Base-by-base conservation (phyloP, 2,888 invertebrate species). In the Ochlodes sylvanus region DNA sequence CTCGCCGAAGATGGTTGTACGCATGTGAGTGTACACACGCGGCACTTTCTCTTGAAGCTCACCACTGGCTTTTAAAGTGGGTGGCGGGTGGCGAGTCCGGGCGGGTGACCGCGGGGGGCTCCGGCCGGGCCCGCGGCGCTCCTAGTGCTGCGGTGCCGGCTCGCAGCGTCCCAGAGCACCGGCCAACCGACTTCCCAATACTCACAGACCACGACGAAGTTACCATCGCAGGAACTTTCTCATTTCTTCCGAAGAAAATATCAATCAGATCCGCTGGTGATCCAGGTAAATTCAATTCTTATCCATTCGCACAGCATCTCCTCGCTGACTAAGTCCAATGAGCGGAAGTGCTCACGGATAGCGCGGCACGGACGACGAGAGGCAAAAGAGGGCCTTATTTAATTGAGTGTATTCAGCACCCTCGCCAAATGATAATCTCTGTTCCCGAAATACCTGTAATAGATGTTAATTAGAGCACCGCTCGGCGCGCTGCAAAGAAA, bases 41-140 rank as follows among this genome's bases (percentile, higher is more conserved):
- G 92, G 93, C 94, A 93, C 92, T 94, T 94, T 93, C 94, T 94
- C 94, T 94, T 92, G 92, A 91, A 94, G 93, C 94, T 93, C 93
- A 93, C 93, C 93, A 92, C 90, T 93, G 94, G 94, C 94, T 94
- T 94, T 93, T 92, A 92, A 93, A 92, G 91, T 88, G 92, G 92
- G 90, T 86, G 91, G 88, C 77, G 81, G 85, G 85, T 72, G 85
- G 80, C 71, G 81, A 82, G 80, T 71, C 79, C 76, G 75, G 75
- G 79, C 87, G 91, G 94, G 94, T 94, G 94, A 94, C 94, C 94
- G 94, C 92, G 94, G 94, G 93, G 86, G 86, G 83, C 79, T 77
- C 82, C 78, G 80, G 78, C 76, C 84, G 79, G 83, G 21, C 38
- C 34, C 4, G n/a, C 47, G 56, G 17, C 32, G 38, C 77, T 78